Conservation (phyloP, 2,797 vertebrate species). For the Morus bassanus region DNA sequence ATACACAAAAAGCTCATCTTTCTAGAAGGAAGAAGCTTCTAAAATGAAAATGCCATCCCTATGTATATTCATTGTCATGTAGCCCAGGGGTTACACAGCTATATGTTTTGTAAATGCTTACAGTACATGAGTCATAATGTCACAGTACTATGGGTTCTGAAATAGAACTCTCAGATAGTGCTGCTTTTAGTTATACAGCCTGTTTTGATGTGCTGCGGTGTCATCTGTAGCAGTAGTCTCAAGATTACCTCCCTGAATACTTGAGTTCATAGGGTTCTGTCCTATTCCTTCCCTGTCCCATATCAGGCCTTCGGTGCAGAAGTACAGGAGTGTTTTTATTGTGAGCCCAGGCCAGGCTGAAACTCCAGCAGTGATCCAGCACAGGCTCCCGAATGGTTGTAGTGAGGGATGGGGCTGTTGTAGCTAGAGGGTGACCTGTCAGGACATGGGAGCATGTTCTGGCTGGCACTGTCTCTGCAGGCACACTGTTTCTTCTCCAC, state of each 20-base stretch:
- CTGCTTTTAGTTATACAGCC: not conserved
- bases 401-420: not conserved
- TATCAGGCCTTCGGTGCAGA: not conserved
- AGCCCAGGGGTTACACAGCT: not conserved
- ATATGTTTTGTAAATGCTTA: not conserved
- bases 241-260: not conserved
- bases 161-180: not conserved
- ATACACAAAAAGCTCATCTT: not conserved
- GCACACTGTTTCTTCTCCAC: not conserved
- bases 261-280: not conserved
- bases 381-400: accelerated
- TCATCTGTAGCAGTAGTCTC: not conserved
- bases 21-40: not conserved
- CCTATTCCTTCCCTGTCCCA: accelerated
- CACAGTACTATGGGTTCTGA: not conserved
- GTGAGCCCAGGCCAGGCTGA: not conserved
- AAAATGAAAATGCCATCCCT: not conserved
- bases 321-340: not conserved
- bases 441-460: accelerated
- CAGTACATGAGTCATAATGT: not conserved
- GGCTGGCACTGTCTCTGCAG: not conserved
- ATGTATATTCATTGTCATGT: not conserved
- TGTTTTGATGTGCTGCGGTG: not conserved
- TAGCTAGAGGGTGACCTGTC: not conserved
- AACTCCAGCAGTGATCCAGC: not conserved